These are phyloP conservation scores for Corythornis vintsioides DNA, from an alignment of 2,113 vertebrate genomes.

Conservation along the genomic window DNA sequence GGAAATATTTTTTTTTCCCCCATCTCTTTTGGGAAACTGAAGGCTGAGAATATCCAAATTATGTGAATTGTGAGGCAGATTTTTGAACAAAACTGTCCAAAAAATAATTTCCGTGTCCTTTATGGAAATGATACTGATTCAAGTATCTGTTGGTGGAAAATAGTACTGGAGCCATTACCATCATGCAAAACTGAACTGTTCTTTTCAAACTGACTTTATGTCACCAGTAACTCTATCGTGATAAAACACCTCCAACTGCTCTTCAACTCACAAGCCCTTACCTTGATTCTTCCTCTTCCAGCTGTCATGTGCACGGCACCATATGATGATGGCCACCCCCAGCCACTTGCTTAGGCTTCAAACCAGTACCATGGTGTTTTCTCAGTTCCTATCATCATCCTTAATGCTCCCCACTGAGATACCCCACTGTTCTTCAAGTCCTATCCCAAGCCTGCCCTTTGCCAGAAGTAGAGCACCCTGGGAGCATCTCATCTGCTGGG, in stretches of 20 bases:
- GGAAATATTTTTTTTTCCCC: neutral
- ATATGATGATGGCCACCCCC: fast-evolving
- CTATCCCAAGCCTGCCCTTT: neutral
- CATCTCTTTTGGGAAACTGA: neutral
- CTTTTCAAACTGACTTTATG: neutral
- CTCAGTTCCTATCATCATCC: neutral
- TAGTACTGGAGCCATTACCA: neutral
- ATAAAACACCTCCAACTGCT: neutral
- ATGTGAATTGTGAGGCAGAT: neutral
- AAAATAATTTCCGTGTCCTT: neutral
- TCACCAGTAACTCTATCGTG: neutral
- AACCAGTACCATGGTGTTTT: neutral
- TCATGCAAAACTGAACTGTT: neutral
- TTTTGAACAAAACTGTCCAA: neutral
- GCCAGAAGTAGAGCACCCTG: neutral
- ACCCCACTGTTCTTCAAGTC: neutral
- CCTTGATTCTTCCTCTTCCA: neutral
- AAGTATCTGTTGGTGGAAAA: neutral
- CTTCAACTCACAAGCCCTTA: neutral
- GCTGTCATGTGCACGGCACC: neutral
- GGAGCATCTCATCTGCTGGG: neutral
- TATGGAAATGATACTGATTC: neutral
- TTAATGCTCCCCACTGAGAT: neutral
- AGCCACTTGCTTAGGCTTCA: neutral
- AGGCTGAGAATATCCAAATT: neutral